Percentiles rank a stretch among this genome's conserved stretches.
phyloP scores from a whole-genome alignment of 2,797 vertebrate species.

The Denticeps clupeoides region DNA sequence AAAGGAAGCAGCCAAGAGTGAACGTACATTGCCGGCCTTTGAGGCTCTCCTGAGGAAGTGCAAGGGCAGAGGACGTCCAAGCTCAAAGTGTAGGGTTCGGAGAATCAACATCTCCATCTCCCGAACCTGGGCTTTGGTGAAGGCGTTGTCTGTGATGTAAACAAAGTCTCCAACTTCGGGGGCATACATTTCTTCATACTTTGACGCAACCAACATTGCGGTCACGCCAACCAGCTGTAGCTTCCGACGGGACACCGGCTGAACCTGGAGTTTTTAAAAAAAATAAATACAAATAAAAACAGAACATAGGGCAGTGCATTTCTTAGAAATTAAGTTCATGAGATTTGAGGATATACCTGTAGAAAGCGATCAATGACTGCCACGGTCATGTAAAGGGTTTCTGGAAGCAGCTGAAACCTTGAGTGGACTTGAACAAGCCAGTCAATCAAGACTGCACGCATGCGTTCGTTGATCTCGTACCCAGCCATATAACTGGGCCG shows the following conservation, averaged over 20 bases:
- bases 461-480: conserved; percentile 68
- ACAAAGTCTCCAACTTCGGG: conserved; percentile 80
- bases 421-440: conserved; percentile 94
- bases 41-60: conserved; percentile 88
- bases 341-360: conserved; percentile 51
- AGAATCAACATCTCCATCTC: conserved; percentile 81
- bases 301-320: neutral
- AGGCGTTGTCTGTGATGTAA: conserved; percentile 86
- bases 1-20: neutral
- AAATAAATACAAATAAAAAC: neutral
- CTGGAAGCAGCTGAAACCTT: conserved; percentile 83
- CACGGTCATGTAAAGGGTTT: conserved; percentile 85
- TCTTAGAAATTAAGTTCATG: fast-evolving
- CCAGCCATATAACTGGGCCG: conserved; percentile 68
- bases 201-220: conserved; percentile 79
- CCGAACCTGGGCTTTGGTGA: conserved; percentile 68
- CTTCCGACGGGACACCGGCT: conserved; percentile 73
- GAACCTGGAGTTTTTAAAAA: conserved; percentile 47
- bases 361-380: conserved; percentile 83
- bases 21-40: conserved; percentile 76
- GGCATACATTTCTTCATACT: conserved; percentile 84
- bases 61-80: conserved; percentile 81
- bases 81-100: conserved; percentile 67
- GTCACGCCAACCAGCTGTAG: conserved; percentile 87
- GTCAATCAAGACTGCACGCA: conserved; percentile 82